A percentile compares a stretch with the other conserved stretches of the same genome.
Conservation (phyloP, 2,113 vertebrate species). For the Lepisosteus osseus region DNA sequence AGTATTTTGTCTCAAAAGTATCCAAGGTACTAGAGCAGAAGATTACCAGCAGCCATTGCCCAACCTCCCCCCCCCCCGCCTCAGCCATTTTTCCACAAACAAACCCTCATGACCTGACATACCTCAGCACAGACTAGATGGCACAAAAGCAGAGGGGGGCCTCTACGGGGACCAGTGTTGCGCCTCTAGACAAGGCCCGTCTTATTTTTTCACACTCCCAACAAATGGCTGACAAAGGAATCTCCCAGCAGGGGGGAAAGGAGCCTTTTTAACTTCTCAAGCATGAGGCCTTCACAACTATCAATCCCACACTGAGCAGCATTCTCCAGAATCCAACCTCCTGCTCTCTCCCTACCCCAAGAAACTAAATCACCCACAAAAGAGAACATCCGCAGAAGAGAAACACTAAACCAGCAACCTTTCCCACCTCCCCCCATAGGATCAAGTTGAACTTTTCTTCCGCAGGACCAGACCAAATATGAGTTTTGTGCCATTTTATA, state of each 20-base stretch:
- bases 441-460: not conserved
- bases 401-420: too few species aligned
- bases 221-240: conserved; percentile 20
- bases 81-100: conserved; percentile 23
- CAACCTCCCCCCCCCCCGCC: too few species aligned
- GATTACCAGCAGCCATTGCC: too few species aligned
- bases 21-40: too few species aligned
- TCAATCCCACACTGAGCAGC: conserved; percentile 23
- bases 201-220: conserved; percentile 9
- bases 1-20: too few species aligned
- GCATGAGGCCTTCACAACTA: conserved; percentile 12
- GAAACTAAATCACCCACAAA: not conserved
- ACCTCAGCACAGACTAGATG: conserved; percentile 23
- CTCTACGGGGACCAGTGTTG: conserved; percentile 17
- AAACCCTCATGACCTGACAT: conserved; percentile 19
- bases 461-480: not conserved
- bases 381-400: not conserved
- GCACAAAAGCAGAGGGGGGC: conserved; percentile 33
- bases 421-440: not conserved
- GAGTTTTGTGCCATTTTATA: not conserved
- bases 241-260: not conserved
- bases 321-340: not conserved
- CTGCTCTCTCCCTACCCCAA: not conserved
- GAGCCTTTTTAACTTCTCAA: conserved; percentile 1
- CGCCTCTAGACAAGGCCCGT: conserved; percentile 25